Evolutionary conservation across 2,888 invertebrate genomes (phyloP).

Genomic region (Stegana nigrithorax): DNA sequence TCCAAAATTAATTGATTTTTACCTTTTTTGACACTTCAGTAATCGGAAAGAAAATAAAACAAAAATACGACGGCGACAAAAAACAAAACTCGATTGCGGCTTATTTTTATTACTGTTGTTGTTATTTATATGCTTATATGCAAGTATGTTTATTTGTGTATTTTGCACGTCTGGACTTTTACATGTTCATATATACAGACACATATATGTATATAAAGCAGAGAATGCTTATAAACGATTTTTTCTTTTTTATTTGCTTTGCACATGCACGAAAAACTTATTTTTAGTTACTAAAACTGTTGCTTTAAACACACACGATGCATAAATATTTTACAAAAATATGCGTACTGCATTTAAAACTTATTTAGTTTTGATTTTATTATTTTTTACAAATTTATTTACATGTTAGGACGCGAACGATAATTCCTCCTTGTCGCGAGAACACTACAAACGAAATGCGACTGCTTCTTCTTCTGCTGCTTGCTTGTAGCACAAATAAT

Average conservation of each 20-base stretch:
- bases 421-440: constrained; percentile 12
- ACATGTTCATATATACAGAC: too few species aligned
- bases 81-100: constrained; percentile 2
- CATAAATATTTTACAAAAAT: neutral
- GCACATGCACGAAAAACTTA: neutral
- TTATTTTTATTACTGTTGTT: neutral
- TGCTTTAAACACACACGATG: constrained; percentile 7
- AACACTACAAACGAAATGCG: constrained; percentile 13
- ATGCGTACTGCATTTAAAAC: neutral
- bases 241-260: neutral
- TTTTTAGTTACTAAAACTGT: neutral
- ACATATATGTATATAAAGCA: neutral
- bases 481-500: too few species aligned
- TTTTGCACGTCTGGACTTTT: constrained; percentile 18
- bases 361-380: neutral
- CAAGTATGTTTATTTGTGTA: neutral
- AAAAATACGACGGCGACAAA: neutral
- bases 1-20: constrained; percentile 44
- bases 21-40: constrained; percentile 26
- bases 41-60: constrained; percentile 21
- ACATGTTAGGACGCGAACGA: constrained; percentile 13
- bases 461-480: neutral
- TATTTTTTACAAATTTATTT: constrained; percentile 17
- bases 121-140: constrained; percentile 6
- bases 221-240: constrained; percentile 9